Conservation (phyloP, 2,113 vertebrate species). For the Camelus bactrianus region DNA sequence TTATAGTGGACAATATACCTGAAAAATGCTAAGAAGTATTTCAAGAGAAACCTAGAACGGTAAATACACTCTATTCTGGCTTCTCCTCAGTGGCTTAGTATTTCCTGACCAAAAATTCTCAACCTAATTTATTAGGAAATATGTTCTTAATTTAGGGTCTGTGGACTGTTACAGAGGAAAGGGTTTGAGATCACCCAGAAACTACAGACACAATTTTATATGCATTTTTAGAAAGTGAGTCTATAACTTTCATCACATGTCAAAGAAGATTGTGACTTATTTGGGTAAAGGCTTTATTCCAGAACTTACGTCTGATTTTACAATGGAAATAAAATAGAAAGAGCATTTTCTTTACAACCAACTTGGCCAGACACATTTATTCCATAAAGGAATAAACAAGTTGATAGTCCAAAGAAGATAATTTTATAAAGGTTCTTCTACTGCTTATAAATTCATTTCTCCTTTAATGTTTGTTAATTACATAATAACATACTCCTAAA, state of each 20-base stretch:
- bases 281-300: conserved; percentile 32
- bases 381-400: conserved; percentile 36
- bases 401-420: background rate
- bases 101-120: background rate
- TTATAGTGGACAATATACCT: background rate
- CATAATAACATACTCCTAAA: conserved; percentile 41
- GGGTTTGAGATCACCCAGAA: conserved; percentile 46
- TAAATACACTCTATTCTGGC: background rate
- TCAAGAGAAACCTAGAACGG: background rate
- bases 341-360: conserved; percentile 41
- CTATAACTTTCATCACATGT: conserved; percentile 2
- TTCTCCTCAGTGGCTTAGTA: background rate
- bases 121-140: background rate
- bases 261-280: conserved; percentile 29
- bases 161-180: background rate
- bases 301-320: conserved; percentile 57
- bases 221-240: conserved; percentile 6
- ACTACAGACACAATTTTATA: conserved; percentile 15
- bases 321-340: conserved; percentile 56
- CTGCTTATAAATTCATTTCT: conserved; percentile 45
- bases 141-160: background rate
- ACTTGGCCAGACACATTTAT: background rate
- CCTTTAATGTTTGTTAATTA: conserved; percentile 29
- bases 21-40: background rate
- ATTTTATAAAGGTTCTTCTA: conserved; percentile 28